A percentile compares a stretch with the other conserved stretches of the same genome.
Conservation (phyloP, 2,888 invertebrate species). For the Venustoraphidia nigricollis region DNA sequence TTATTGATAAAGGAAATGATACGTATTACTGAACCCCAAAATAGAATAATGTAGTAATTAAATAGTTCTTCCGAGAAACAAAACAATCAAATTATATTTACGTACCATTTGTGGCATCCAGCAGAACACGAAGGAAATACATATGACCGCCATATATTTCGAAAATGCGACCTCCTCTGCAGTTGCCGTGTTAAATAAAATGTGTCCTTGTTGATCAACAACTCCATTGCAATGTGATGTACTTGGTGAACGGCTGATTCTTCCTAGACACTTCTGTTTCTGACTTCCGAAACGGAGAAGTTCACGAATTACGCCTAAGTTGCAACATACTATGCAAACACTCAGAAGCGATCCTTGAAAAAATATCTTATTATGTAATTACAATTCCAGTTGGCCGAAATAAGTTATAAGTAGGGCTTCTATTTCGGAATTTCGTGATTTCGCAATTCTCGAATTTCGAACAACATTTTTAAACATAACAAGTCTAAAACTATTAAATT, state of each 20-base stretch:
- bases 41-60: too few relatives aligned
- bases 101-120: slow-evolving; percentile 82
- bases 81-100: not conserved
- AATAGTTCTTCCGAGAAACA: too few relatives aligned
- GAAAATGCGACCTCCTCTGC: slow-evolving; percentile 76
- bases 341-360: slow-evolving; percentile 52
- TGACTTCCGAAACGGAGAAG: slow-evolving; percentile 41
- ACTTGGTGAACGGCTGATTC: slow-evolving; percentile 26
- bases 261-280: slow-evolving; percentile 25
- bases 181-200: slow-evolving; percentile 34
- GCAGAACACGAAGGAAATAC: slow-evolving; percentile 67
- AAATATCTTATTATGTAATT: slow-evolving; percentile 5
- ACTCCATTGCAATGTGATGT: slow-evolving; percentile 19
- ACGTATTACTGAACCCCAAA: too few relatives aligned
- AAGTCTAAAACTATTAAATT: too few relatives aligned
- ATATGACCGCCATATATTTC: slow-evolving; percentile 67
- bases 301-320: slow-evolving; percentile 64
- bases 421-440: too few relatives aligned
- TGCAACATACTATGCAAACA: slow-evolving; percentile 63
- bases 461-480: too few relatives aligned
- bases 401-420: too few relatives aligned
- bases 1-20: too few relatives aligned
- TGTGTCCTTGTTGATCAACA: slow-evolving; percentile 9
- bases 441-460: too few relatives aligned
- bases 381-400: too few relatives aligned